phyloP scores from a whole-genome alignment of 2,888 invertebrate species.

The Gnatocerus cornutus region DNA sequence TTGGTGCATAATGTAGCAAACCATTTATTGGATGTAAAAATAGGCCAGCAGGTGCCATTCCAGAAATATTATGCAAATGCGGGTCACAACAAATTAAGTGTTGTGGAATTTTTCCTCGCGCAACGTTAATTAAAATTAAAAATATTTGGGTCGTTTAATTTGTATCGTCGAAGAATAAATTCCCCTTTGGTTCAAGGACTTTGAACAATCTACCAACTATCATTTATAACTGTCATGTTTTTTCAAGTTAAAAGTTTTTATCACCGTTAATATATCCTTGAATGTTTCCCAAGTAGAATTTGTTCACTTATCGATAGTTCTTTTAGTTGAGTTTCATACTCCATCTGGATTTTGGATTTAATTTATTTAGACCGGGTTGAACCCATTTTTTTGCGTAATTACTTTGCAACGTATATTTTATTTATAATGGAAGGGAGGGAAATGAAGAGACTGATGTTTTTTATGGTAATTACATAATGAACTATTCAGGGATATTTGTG shows the following conservation, averaged over 20 bases:
- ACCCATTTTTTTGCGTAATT: conserved; percentile 9
- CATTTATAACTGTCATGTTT: conserved; percentile 17
- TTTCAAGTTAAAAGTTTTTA: conserved; percentile 4
- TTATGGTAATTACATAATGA: conserved; percentile 6
- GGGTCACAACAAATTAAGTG: no score
- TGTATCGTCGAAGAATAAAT: not conserved
- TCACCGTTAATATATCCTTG: conserved; percentile 21
- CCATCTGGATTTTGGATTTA: not conserved
- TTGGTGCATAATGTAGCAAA: no score
- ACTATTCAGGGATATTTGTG: not conserved
- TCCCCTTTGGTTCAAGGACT: conserved; percentile 11
- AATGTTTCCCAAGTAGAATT: conserved; percentile 8
- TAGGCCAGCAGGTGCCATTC: no score
- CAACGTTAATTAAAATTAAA: no score
- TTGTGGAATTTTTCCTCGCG: no score
- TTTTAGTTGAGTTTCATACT: not conserved
- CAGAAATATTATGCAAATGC: no score
- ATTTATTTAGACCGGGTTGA: conserved; percentile 10
- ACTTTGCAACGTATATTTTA: conserved; percentile 8
- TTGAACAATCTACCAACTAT: conserved; percentile 4
- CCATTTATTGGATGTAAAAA: no score
- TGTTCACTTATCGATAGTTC: not conserved
- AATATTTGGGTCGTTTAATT: no score
- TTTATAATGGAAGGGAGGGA: not conserved
- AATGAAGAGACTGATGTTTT: conserved; percentile 10